phyloP scores from a whole-genome alignment of 2,888 invertebrate species.

The Aphodius sticticus region DNA sequence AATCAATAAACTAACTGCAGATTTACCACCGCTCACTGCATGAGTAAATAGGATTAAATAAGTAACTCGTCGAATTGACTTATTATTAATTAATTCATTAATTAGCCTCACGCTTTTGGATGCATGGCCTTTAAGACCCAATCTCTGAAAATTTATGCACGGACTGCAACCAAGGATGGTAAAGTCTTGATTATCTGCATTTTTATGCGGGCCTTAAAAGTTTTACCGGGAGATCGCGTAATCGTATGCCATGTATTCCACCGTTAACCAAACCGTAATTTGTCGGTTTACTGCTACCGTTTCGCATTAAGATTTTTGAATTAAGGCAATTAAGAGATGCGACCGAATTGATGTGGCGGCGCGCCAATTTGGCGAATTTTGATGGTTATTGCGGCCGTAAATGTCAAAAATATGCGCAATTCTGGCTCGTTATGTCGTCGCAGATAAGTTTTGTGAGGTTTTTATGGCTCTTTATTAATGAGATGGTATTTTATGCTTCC shows the following conservation, averaged over 20 bases:
- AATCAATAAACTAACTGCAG: too few species aligned
- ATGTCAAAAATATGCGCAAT: not conserved
- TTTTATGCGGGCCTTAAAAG: constrained; percentile 14
- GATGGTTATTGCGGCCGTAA: not conserved
- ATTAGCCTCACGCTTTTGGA: not conserved
- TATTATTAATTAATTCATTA: not conserved
- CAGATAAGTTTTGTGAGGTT: not conserved
- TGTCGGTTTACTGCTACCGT: constrained; percentile 31
- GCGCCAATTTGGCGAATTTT: not conserved
- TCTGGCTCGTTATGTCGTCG: not conserved
- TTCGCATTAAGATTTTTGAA: not conserved
- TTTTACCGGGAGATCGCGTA: not conserved
- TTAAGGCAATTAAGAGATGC: not conserved
- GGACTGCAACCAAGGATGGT: not conserved
- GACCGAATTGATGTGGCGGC: not conserved
- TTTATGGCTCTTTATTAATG: not conserved
- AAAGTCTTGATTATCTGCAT: not conserved
- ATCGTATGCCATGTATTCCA: not conserved
- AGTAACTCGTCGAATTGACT: not conserved
- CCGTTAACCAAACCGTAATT: constrained; percentile 15
- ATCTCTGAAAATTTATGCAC: constrained; percentile 9
- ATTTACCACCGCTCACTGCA: not conserved
- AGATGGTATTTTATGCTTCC: not conserved
- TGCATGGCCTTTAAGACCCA: not conserved
- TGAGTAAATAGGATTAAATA: not conserved